Base-by-base conservation (phyloP, 2,797 vertebrate species). In the Dipus sagitta region DNA sequence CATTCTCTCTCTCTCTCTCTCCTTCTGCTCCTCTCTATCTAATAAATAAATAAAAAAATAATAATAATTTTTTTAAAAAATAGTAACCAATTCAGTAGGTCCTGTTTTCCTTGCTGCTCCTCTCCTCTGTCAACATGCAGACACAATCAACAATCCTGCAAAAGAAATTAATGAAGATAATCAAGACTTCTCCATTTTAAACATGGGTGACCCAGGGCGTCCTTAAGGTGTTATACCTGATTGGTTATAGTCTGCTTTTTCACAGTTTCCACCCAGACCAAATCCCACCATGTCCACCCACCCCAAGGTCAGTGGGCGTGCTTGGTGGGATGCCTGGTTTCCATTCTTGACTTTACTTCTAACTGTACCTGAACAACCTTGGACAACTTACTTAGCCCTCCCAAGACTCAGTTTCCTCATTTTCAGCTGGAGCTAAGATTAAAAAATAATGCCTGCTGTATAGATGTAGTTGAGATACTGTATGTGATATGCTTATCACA, bases 111-210 rank as follows among this genome's bases (percentile, higher is more conserved):
- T 89, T 86, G 32, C 26, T 77, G 32, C 28, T 86, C 65, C 52
- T 88, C 92, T 94, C n/a, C 64, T 78, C 60, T 91, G 75, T 42
- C 78, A 76, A n/a, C 77, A 12, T 24, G 4, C 58, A 96, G 32
- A 90, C 94, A 86, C 30, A 71, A 80, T n/a, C 26, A 93, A 80
- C 84, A 94, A 96, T 96, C 70, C 42, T 47, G 30, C 70, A 32
- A 88, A 95, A 89, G 81, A 84, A 96, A 82, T 91, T 62, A 92
- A 86, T 54, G 34, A 75, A 80, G n/a, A 74, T 77, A 92, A 88
- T 75, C 2, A 20, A 89, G 65, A n/a, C 17, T 20, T 23, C n/a
- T 82, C 30, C 64, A 34, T 68, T 82, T 94, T 94, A 52, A 21
- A 68, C 20, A 68, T 34, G 32, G 28, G 11, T 9, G 34, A 15